These are phyloP conservation scores for Drosophila barbarae DNA, from an alignment of 2,888 invertebrate species.

Conservation along the genomic window DNA sequence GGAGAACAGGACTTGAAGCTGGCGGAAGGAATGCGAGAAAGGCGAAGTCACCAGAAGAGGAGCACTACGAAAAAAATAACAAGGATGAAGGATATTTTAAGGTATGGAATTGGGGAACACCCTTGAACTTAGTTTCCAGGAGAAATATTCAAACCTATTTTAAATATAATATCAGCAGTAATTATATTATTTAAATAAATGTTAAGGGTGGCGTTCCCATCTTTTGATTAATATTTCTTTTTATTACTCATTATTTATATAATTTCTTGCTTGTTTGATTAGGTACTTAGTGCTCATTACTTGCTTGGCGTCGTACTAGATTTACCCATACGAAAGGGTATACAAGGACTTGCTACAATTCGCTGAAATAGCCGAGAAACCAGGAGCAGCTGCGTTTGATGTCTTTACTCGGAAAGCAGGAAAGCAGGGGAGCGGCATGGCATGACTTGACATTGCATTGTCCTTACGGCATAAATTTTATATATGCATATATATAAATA, in stretches of 20 bases:
- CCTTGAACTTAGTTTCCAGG: not conserved
- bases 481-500: slow-evolving; percentile 1
- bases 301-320: not conserved
- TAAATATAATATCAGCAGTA: no score
- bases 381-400: slow-evolving; percentile 62
- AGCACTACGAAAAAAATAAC: slow-evolving; percentile 9
- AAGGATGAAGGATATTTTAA: not conserved
- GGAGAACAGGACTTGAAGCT: slow-evolving; percentile 8
- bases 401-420: slow-evolving; percentile 24
- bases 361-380: slow-evolving; percentile 18
- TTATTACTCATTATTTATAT: not conserved
- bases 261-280: not conserved
- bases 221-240: not conserved
- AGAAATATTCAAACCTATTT: not conserved
- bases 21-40: slow-evolving; percentile 25
- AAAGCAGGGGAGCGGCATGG: slow-evolving; percentile 4
- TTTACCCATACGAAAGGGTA: not conserved
- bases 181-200: not conserved
- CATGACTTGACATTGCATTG: slow-evolving; percentile 44
- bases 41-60: slow-evolving; percentile 15
- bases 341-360: slow-evolving; percentile 24
- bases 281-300: not conserved
- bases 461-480: slow-evolving; percentile 19
- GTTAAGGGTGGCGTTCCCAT: fast-evolving
- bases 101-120: not conserved